Evolutionary conservation across 2,888 invertebrate species (phyloP).

Genomic region (Habrosyne pyritoides): DNA sequence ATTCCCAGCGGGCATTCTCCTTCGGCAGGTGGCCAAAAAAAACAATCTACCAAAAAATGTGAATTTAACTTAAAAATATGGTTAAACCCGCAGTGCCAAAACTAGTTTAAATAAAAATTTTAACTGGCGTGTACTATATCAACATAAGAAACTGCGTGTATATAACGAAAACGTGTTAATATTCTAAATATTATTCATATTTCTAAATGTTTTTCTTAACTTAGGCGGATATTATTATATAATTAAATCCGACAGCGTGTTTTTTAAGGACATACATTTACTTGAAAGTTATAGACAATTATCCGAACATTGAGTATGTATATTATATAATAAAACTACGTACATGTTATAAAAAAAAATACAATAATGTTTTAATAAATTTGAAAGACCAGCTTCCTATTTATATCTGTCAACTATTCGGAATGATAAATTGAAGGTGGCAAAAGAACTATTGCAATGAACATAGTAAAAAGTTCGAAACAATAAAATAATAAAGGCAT

Average conservation of each 20-base stretch:
- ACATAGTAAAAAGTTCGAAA: not conserved
- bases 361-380: constrained; percentile 2
- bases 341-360: not conserved
- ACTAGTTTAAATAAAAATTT: too few relatives aligned
- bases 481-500: not conserved
- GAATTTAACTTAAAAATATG: too few relatives aligned
- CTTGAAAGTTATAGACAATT: not conserved
- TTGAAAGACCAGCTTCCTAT: constrained; percentile 34
- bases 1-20: too few relatives aligned
- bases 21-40: too few relatives aligned
- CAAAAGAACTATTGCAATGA: not conserved
- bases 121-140: too few relatives aligned
- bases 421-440: not conserved
- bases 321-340: not conserved
- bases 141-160: too few relatives aligned
- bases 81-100: too few relatives aligned
- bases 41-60: too few relatives aligned
- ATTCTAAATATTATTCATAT: too few relatives aligned
- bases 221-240: not conserved
- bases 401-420: constrained; percentile 1
- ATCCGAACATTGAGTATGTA: not conserved
- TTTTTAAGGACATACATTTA: too few relatives aligned
- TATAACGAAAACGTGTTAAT: too few relatives aligned
- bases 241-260: not conserved
- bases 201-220: too few relatives aligned